These are phyloP conservation scores for Girardinus metallicus DNA, from an alignment of 2,797 vertebrate genomes.

Conservation along the genomic window DNA sequence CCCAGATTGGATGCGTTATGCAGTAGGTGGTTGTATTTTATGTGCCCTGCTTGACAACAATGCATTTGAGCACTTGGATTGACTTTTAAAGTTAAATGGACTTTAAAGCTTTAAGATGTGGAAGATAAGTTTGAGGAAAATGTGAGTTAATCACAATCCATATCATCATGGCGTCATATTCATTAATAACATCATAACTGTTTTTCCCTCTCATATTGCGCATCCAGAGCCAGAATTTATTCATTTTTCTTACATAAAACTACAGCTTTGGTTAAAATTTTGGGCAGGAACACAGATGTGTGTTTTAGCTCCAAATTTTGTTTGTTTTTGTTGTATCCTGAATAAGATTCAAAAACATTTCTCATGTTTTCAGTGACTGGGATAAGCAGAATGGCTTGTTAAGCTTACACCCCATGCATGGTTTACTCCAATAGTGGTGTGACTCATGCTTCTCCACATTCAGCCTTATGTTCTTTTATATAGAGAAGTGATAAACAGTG, in stretches of 20 bases:
- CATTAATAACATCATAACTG: neutral
- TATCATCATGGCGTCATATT: neutral
- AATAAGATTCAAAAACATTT: neutral
- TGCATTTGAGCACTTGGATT: neutral
- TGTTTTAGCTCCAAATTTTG: neutral
- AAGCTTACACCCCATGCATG: neutral
- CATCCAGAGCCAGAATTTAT: neutral
- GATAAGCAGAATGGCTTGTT: neutral
- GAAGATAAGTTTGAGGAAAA: neutral
- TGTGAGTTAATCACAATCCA: neutral
- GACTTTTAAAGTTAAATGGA: neutral
- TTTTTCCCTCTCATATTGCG: neutral
- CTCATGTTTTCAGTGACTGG: neutral
- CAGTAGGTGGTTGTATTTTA: neutral
- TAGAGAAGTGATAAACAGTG: neutral
- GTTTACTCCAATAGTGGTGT: neutral
- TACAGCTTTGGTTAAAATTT: neutral
- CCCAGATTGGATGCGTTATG: neutral
- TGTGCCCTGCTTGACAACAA: neutral
- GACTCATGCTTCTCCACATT: neutral
- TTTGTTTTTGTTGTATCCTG: neutral
- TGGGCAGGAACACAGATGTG: neutral
- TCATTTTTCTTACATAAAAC: neutral
- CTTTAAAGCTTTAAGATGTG: neutral
- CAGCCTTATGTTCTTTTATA: neutral